Percentiles rank a stretch among this genome's conserved stretches.
Evolutionary conservation across 1,140 invertebrate genomes (phyloP).

Genomic region (Drosophila kikkawai): DNA sequence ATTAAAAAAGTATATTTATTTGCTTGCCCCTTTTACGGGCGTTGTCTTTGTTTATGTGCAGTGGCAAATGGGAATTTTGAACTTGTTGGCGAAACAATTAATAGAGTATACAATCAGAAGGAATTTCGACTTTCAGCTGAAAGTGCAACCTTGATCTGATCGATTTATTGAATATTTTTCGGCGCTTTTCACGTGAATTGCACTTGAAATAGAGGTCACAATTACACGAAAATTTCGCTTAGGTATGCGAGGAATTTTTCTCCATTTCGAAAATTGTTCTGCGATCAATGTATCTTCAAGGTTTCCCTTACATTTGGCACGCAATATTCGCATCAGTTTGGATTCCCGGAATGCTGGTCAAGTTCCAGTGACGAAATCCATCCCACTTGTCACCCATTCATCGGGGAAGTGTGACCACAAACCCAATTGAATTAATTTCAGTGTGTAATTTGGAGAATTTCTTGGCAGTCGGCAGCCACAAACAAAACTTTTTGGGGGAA

Average conservation of each 20-base stretch:
- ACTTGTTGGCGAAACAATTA: constrained; percentile 39
- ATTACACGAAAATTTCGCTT: constrained; percentile 48
- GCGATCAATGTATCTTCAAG: constrained; percentile 57
- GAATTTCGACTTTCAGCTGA: constrained; percentile 17
- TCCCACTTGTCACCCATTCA: constrained; percentile 40
- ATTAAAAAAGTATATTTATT: constrained; percentile 54
- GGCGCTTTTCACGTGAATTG: constrained; percentile 16
- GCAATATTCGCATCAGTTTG: constrained; percentile 60
- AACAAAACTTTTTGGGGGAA: constrained; percentile 29
- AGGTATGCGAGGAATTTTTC: constrained; percentile 49
- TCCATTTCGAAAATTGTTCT: constrained; percentile 7
- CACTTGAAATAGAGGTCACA: constrained; percentile 9
- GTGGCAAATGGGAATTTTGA: constrained; percentile 34
- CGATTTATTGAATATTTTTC: constrained; percentile 20
- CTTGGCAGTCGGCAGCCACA: constrained; percentile 58
- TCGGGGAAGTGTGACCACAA: constrained; percentile 65
- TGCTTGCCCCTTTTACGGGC: constrained; percentile 19
- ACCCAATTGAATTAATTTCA: constrained; percentile 75
- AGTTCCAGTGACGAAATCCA: constrained; percentile 61
- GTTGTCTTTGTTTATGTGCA: constrained; percentile 37
- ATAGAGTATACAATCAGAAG: constrained; percentile 11
- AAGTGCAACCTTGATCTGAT: constrained; percentile 33
- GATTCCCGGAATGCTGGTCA: constrained; percentile 35
- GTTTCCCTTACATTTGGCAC: constrained; percentile 54
- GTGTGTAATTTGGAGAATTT: constrained; percentile 39